A percentile compares a stretch with the other conserved stretches of the same genome.
Conservation (phyloP, 2,797 vertebrate species). For the Gymnopithys bicolor region DNA sequence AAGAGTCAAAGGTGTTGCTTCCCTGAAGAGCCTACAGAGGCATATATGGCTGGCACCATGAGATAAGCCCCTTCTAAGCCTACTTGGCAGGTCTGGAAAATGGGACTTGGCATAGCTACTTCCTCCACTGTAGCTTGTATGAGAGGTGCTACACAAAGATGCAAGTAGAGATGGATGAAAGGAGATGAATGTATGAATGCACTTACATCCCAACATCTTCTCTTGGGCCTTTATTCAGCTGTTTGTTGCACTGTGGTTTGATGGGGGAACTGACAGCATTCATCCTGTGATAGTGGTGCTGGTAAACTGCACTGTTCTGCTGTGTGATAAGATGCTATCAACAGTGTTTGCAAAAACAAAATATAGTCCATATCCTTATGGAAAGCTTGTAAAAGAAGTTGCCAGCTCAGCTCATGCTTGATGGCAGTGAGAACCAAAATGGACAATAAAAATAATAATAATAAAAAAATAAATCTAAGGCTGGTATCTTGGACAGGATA, state of each 20-base stretch:
- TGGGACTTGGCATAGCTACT: background rate
- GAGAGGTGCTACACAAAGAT: background rate
- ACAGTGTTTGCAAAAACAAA: background rate
- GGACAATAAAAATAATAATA: background rate
- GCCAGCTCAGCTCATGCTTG: background rate
- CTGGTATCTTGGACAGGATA: slow-evolving; percentile 26
- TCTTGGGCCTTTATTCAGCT: background rate
- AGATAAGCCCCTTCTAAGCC: background rate
- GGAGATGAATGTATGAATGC: background rate
- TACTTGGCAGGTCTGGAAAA: background rate
- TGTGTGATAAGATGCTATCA: background rate
- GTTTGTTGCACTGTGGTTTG: background rate
- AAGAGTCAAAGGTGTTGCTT: background rate
- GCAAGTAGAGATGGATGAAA: background rate
- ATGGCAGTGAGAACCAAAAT: background rate
- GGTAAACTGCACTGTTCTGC: background rate
- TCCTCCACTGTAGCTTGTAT: background rate
- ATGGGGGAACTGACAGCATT: background rate
- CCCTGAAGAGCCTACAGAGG: background rate
- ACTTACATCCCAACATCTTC: background rate
- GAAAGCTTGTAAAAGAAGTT: background rate
- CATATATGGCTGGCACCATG: background rate
- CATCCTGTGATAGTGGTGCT: background rate
- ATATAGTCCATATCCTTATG: background rate
- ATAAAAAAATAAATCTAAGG: background rate